Evolutionary conservation across 2,113 vertebrate species (phyloP).

Genomic region (Gasterosteus aculeatus): DNA sequence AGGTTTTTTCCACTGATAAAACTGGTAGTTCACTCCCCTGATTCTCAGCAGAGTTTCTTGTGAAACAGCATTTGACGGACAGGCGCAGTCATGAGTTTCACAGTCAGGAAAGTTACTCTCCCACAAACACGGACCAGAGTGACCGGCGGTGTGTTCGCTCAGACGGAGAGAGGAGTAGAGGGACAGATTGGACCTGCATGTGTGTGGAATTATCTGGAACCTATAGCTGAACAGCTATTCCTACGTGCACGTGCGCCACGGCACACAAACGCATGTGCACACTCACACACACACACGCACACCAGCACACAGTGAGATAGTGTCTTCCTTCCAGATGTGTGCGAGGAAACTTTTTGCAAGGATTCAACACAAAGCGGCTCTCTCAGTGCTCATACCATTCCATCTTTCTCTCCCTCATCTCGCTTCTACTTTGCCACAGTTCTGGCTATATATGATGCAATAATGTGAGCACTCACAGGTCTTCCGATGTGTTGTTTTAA

Average conservation of each 20-base stretch:
- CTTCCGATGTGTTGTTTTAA: conserved; percentile 47
- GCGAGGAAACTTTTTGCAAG: conserved; percentile 54
- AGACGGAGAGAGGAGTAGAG: conserved; percentile 28
- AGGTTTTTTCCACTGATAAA: conserved; percentile 40
- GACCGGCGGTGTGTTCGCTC: conserved; percentile 35
- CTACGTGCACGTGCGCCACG: conserved; percentile 23
- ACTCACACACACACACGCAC: conserved; percentile 31
- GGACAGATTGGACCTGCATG: conserved; percentile 42
- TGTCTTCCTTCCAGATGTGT: conserved; percentile 72
- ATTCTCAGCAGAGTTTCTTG: conserved; percentile 36
- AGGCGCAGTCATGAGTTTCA: conserved; percentile 34
- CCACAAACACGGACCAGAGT: conserved; percentile 35
- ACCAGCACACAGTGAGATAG: conserved; percentile 53
- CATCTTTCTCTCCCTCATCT: conserved; percentile 7
- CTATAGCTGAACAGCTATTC: conserved; percentile 53
- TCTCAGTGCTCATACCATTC: conserved; percentile 27
- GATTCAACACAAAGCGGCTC: conserved; percentile 59
- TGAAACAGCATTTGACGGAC: conserved; percentile 50
- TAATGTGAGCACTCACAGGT: conserved; percentile 5
- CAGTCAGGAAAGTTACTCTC: conserved; percentile 38
- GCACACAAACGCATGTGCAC: conserved; percentile 1
- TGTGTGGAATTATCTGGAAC: conserved; percentile 68
- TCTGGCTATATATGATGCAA: conserved; percentile 8
- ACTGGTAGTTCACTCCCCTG: conserved; percentile 30
- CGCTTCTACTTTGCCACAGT: neutral